These are phyloP conservation scores for Ditylenchus weischeri DNA, from an alignment of 2,888 invertebrate species.

Conservation along the genomic window DNA sequence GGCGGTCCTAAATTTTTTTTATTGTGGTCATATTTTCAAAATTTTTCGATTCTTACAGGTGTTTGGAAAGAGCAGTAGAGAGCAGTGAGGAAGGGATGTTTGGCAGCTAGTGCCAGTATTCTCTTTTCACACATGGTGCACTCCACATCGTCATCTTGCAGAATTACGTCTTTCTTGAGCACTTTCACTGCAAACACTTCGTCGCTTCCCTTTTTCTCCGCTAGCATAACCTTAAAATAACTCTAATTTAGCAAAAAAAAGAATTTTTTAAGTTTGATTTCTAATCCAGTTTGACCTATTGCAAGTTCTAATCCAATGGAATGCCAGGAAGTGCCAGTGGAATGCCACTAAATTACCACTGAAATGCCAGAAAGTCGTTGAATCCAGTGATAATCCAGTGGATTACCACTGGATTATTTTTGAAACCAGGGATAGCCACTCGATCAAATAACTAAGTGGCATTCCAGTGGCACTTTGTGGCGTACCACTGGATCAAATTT, in stretches of 20 bases:
- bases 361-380: too few species aligned
- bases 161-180: conserved; percentile 69
- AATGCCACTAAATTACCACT: too few species aligned
- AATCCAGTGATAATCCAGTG: too few species aligned
- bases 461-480: too few species aligned
- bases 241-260: background rate
- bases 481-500: too few species aligned
- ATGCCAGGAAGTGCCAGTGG: too few species aligned
- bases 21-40: background rate
- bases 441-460: too few species aligned
- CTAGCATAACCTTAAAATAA: conserved; percentile 79
- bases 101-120: conserved; percentile 90
- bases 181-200: conserved; percentile 74
- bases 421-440: too few species aligned
- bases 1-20: conserved; percentile 68
- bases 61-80: conserved; percentile 96
- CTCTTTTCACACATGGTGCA: conserved; percentile 98
- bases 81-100: conserved; percentile 94
- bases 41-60: conserved; percentile 63
- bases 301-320: background rate
- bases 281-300: background rate
- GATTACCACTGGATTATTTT: too few species aligned
- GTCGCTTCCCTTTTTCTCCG: conserved; percentile 85
- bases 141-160: conserved; percentile 95
- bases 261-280: background rate